A percentile compares a stretch with the other conserved stretches of the same genome.
Conservation (phyloP, 2,113 vertebrate genomes). For the Bagarius yarrelli region DNA sequence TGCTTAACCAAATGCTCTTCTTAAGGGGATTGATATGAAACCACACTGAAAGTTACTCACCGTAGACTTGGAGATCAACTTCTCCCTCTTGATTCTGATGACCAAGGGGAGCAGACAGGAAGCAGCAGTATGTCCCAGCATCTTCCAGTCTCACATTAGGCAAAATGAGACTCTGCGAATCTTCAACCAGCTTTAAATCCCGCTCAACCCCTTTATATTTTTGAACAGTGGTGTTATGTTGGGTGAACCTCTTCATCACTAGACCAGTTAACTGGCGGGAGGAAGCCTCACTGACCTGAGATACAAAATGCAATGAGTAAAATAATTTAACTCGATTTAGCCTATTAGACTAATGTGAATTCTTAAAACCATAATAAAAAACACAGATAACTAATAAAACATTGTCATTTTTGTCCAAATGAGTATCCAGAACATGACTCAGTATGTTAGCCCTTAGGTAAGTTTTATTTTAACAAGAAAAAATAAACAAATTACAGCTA, state of each 20-base stretch:
- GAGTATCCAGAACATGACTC: neutral
- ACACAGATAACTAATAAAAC: neutral
- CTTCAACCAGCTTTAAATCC: slow-evolving; percentile 35
- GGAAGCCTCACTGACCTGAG: slow-evolving; percentile 45
- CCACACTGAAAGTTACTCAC: slow-evolving; percentile 52
- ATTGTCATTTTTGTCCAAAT: no score
- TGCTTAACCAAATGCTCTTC: neutral
- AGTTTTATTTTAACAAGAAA: neutral
- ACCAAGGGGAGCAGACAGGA: slow-evolving; percentile 65
- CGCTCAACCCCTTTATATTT: slow-evolving; percentile 40
- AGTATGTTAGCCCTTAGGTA: neutral
- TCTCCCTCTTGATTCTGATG: slow-evolving; percentile 58
- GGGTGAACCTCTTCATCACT: slow-evolving; percentile 48
- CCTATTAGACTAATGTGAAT: neutral
- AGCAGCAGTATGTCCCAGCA: slow-evolving; percentile 61
- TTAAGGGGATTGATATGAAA: neutral
- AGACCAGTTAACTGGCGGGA: slow-evolving; percentile 45
- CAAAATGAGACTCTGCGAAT: slow-evolving; percentile 52
- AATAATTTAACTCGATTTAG: neutral
- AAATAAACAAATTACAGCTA: neutral
- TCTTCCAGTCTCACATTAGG: slow-evolving; percentile 55
- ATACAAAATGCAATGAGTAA: neutral
- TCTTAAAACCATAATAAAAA: neutral
- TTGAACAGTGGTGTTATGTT: neutral
- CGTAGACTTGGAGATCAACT: slow-evolving; percentile 55